Percentiles rank a stretch among this genome's conserved stretches.
phyloP scores from a whole-genome alignment of 2,113 vertebrate genomes.

The Athene noctua region DNA sequence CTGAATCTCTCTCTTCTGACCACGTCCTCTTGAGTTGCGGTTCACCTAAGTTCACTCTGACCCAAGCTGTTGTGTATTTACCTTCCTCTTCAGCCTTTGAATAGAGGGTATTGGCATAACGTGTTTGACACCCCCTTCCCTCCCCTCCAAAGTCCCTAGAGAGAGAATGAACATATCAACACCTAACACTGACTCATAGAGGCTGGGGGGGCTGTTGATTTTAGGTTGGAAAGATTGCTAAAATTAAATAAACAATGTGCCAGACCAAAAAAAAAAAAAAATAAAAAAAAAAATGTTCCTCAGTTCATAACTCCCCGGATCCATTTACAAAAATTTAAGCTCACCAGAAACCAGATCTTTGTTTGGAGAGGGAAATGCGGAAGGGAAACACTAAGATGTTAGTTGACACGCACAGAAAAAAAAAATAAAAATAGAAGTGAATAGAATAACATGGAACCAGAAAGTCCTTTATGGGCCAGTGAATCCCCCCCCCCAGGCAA shows the following conservation, averaged over 20 bases:
- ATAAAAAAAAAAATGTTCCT: not conserved
- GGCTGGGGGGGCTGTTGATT: not conserved
- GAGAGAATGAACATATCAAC: not conserved
- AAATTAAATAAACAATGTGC: not conserved
- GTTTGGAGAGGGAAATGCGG: slow-evolving; percentile 5
- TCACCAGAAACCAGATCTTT: slow-evolving; percentile 21
- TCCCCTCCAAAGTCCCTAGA: not conserved
- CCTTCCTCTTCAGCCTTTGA: not conserved
- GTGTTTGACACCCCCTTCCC: not conserved
- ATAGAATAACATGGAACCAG: not conserved
- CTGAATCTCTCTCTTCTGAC: not conserved
- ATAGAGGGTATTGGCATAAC: not conserved
- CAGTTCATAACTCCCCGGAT: not conserved
- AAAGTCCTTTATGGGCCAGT: not conserved
- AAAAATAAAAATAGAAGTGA: not conserved
- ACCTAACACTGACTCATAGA: not conserved
- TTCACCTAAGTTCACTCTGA: not conserved
- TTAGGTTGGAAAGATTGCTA: not conserved
- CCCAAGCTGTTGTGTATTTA: not conserved
- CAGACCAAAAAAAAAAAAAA: not conserved
- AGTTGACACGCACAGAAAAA: not conserved
- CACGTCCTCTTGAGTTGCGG: not conserved
- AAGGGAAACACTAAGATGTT: slow-evolving; percentile 9
- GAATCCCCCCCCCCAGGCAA: not conserved
- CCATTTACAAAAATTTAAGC: not conserved